Conservation (phyloP, 2,113 vertebrate genomes). For the Lipophrys pholis region DNA sequence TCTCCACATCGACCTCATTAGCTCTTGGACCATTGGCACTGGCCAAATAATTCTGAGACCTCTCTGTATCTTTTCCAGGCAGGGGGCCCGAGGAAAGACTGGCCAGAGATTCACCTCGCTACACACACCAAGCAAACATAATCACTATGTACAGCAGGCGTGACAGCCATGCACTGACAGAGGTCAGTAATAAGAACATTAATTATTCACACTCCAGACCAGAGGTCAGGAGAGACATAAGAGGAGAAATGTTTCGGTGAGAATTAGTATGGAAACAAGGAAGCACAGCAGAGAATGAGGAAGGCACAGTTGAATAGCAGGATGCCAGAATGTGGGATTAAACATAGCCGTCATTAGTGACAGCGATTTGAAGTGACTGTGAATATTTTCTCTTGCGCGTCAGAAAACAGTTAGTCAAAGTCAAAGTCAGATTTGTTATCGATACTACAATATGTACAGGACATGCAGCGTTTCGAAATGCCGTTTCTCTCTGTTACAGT, state of each 20-base stretch:
- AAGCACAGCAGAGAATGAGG: no score
- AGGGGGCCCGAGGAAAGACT: constrained; percentile 53
- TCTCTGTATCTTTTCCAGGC: constrained; percentile 74
- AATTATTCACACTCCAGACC: constrained; percentile 50
- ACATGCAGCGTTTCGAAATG: no score
- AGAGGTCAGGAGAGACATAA: constrained; percentile 22
- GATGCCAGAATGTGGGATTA: neutral
- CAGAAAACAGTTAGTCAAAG: no score
- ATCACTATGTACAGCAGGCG: constrained; percentile 55
- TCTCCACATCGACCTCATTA: constrained; percentile 82
- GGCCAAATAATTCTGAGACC: constrained; percentile 80
- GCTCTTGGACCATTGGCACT: constrained; percentile 74
- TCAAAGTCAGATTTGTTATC: no score
- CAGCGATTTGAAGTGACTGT: no score
- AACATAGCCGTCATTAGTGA: no score
- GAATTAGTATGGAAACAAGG: constrained; percentile 25
- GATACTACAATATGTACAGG: no score
- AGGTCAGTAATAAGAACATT: constrained; percentile 57
- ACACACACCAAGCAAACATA: constrained; percentile 28
- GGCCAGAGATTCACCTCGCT: constrained; percentile 65
- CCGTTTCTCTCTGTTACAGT: no score
- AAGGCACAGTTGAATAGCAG: neutral
- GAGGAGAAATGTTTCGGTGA: constrained; percentile 8
- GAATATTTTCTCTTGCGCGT: no score
- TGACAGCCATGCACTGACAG: constrained; percentile 34